Evolutionary conservation across 2,888 invertebrate genomes (phyloP), one percentile per base, ranked within the genome.

Genomic region (Synanthedon tipuliformis): DNA sequence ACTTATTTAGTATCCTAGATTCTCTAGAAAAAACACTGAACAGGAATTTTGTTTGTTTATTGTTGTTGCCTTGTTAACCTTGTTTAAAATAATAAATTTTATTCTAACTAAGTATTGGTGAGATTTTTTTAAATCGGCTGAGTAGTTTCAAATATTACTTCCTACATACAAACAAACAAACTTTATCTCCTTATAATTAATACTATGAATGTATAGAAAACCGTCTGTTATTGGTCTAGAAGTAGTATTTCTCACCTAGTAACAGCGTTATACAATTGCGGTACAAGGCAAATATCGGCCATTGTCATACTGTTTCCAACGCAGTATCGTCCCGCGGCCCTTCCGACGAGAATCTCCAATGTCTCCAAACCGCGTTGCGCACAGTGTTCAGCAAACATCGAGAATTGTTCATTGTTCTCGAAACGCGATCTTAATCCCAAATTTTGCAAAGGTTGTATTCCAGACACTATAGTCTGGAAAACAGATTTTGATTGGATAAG

Each of bases 401-500:
- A 55, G 63, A 75, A 87, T 52, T 82, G 67, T 5, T 81, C 73
- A n/a, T 79, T 73, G 1, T 77, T 78, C 1, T 69, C 66, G 40
- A 88, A 75, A 45, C 76, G 71, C 10, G 81, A 58, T 34, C 88
- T 74, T 3, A 91, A 74, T 3, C 80, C 76, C 1, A 89, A 60
- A 70, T 92, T 93, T 71, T 93, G 93, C 7, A 93, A 65, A 0
- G 93, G 93, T 70, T 93, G 93, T 56, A 92, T 92, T 3, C 92
- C 92, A 10, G 90, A 87, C 2, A 89, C 89, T 53, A 93, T 64
- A 1, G 88, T 65, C 90, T 84, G 27, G 8, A 34, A 34, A 34
- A 8, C 27, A 34, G 27, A 34, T 34, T 34, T 34, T 8, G 3
- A 34, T 34, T 1, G 0, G 27, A 34, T 27, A 8, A 34, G 27